A percentile compares a stretch with the other conserved stretches of the same genome.
phyloP scores from a whole-genome alignment of 2,888 invertebrate genomes.

The Latrodectus elegans region DNA sequence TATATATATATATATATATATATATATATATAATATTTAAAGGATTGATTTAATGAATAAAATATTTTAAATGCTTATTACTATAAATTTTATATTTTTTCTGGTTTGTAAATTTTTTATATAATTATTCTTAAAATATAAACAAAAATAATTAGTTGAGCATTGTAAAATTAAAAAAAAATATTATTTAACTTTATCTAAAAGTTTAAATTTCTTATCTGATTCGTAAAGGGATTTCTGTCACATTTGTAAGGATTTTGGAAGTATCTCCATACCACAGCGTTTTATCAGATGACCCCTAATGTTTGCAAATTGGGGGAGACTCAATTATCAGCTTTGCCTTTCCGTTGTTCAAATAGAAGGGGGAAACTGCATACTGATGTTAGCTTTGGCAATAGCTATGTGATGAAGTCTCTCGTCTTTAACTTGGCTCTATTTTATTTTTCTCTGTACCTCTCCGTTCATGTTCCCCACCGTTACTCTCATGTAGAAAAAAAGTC shows the following conservation, averaged over 20 bases:
- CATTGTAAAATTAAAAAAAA: no score
- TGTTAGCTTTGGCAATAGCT: constrained; percentile 56
- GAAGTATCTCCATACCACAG: no score
- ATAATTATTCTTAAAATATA: no score
- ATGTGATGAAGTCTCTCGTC: constrained; percentile 51
- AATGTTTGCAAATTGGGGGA: not conserved
- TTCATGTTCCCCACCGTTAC: constrained; percentile 39
- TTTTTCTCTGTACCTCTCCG: constrained; percentile 10
- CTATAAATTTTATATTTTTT: no score
- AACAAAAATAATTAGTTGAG: no score
- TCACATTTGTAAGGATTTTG: no score
- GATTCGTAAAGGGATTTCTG: no score
- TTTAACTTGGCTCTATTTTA: constrained; percentile 48
- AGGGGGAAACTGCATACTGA: constrained; percentile 16
- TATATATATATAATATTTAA: not conserved
- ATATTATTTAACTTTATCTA: no score
- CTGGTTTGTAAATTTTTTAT: no score
- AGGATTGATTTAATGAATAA: not conserved
- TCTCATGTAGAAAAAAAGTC: constrained; percentile 28
- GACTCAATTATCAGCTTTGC: constrained; percentile 53
- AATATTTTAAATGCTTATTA: no score
- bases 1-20: constrained; percentile 7
- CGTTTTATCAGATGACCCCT: no score
- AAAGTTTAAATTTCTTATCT: no score
- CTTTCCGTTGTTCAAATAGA: constrained; percentile 50